These are phyloP conservation scores for Cyrtonyx montezumae DNA, from an alignment of 2,113 vertebrate genomes.

Conservation along the genomic window DNA sequence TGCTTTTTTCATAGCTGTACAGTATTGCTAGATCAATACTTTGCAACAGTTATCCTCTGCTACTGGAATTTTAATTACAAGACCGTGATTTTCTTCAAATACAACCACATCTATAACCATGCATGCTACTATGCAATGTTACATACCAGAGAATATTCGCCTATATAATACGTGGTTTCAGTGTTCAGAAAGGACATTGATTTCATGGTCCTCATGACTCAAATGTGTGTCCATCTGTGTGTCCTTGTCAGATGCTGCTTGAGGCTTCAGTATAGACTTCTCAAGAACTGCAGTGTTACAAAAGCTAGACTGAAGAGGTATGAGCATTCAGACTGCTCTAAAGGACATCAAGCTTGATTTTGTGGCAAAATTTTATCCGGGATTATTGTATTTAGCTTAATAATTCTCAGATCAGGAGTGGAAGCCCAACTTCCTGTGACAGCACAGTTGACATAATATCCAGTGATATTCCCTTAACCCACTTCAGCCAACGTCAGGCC, in stretches of 20 bases:
- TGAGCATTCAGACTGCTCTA: background rate
- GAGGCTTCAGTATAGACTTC: background rate
- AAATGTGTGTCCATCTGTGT: background rate
- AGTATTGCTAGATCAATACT: background rate
- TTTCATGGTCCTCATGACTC: accelerated
- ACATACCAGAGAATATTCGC: background rate
- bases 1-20: background rate
- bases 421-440: background rate
- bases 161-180: accelerated
- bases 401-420: background rate
- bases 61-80: background rate
- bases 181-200: background rate
- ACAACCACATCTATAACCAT: background rate
- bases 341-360: background rate
- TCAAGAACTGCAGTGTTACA: background rate
- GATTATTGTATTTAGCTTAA: background rate
- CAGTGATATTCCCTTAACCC: background rate
- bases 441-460: accelerated
- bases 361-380: background rate
- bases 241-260: background rate
- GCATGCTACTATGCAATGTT: background rate
- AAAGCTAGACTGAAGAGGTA: background rate
- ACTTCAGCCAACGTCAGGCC: background rate
- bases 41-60: background rate
- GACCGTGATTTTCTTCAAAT: background rate